Evolutionary conservation across 2,888 invertebrate species (phyloP).

Genomic region (Diarsia dahlii): DNA sequence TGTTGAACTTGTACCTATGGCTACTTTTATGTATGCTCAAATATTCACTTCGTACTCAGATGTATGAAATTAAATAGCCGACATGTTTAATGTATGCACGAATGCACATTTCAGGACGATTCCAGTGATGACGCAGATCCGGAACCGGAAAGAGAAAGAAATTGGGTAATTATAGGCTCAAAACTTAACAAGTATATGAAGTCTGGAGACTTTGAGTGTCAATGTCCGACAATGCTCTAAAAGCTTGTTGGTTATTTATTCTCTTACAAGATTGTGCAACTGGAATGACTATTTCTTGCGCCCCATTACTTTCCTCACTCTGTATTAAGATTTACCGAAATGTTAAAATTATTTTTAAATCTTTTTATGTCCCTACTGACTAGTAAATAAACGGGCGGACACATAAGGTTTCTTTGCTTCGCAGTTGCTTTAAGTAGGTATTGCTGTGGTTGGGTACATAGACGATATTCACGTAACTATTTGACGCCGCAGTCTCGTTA

Average conservation of each 20-base stretch:
- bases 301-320: neutral
- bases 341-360: neutral
- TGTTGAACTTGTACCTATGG: neutral
- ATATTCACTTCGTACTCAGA: slow-evolving; percentile 3
- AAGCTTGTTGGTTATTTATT: neutral
- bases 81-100: slow-evolving; percentile 17
- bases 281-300: slow-evolving; percentile 19
- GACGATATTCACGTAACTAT: neutral
- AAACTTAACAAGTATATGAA: neutral
- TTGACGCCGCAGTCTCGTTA: neutral
- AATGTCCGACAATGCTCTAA: neutral
- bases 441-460: neutral
- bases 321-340: neutral
- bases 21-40: slow-evolving; percentile 9
- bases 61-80: neutral
- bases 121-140: slow-evolving; percentile 84
- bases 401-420: neutral
- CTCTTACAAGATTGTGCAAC: slow-evolving; percentile 4
- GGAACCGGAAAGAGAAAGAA: slow-evolving; percentile 82
- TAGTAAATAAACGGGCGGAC: neutral
- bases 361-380: neutral
- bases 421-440: neutral
- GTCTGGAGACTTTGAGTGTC: neutral
- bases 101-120: slow-evolving; percentile 78
- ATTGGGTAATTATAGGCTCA: slow-evolving; percentile 78